Evolutionary conservation across 2,113 vertebrate genomes (phyloP).

Genomic region (Odontesthes bonariensis): DNA sequence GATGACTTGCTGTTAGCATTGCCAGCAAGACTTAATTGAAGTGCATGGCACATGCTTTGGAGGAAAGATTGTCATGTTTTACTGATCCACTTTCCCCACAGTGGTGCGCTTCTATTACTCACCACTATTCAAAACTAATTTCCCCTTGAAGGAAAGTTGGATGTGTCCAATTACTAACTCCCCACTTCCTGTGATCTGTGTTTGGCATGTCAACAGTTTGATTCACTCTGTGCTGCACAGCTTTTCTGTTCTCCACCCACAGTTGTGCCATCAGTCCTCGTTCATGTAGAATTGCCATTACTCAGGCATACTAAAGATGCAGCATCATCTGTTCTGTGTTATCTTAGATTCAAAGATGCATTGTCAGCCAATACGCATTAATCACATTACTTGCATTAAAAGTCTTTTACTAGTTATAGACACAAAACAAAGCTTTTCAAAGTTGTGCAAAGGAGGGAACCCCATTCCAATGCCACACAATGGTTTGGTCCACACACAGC

Average conservation of each 20-base stretch:
- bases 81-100: slow-evolving; percentile 69
- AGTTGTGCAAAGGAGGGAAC: too few relatives aligned
- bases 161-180: slow-evolving; percentile 60
- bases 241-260: background rate
- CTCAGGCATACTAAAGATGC: slow-evolving; percentile 1
- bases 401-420: background rate
- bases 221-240: background rate
- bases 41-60: slow-evolving; percentile 52
- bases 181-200: slow-evolving; percentile 42
- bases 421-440: too few relatives aligned
- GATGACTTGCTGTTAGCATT: slow-evolving; percentile 62
- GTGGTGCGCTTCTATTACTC: slow-evolving; percentile 66
- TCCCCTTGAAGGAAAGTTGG: slow-evolving; percentile 61
- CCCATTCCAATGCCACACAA: too few relatives aligned
- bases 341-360: background rate
- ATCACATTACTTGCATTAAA: background rate
- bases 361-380: too few relatives aligned
- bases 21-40: slow-evolving; percentile 55
- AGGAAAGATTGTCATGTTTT: slow-evolving; percentile 70
- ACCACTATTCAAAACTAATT: slow-evolving; percentile 59
- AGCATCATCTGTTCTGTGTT: slow-evolving; percentile 1
- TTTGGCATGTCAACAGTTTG: slow-evolving; percentile 37
- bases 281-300: background rate
- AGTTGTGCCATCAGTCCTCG: background rate
- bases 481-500: too few relatives aligned